A percentile compares a stretch with the other conserved stretches of the same genome.
These are phyloP conservation scores for Rhabdornis inornatus DNA, from an alignment of 2,113 vertebrate species.

Conservation along the genomic window DNA sequence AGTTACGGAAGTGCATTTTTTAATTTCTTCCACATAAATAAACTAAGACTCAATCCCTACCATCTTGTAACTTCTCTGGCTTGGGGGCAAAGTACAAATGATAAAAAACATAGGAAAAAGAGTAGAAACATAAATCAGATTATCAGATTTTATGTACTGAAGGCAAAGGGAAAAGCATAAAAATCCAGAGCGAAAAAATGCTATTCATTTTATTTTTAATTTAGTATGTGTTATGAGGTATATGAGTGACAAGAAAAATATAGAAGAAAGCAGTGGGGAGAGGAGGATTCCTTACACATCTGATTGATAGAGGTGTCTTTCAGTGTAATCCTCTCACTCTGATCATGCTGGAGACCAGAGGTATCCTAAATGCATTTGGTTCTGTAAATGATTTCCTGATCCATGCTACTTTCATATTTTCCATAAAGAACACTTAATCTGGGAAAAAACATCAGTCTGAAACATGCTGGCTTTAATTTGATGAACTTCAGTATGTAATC, in stretches of 20 bases:
- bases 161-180: neutral
- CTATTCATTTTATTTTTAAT: neutral
- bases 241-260: neutral
- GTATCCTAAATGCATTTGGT: neutral
- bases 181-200: neutral
- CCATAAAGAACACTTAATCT: neutral
- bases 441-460: neutral
- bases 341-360: neutral
- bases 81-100: neutral
- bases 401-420: neutral
- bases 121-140: neutral
- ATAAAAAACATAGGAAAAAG: neutral
- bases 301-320: neutral
- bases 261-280: neutral
- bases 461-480: neutral
- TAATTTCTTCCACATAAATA: neutral
- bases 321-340: neutral
- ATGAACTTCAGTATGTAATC: neutral
- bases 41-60: neutral
- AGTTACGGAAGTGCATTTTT: neutral
- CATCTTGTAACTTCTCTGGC: neutral
- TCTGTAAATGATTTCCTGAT: neutral
- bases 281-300: neutral
- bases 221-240: neutral
- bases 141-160: neutral